Percentiles rank a stretch among this genome's conserved stretches.
phyloP scores from a whole-genome alignment of 2,888 invertebrate species.

The Seira musarum region DNA sequence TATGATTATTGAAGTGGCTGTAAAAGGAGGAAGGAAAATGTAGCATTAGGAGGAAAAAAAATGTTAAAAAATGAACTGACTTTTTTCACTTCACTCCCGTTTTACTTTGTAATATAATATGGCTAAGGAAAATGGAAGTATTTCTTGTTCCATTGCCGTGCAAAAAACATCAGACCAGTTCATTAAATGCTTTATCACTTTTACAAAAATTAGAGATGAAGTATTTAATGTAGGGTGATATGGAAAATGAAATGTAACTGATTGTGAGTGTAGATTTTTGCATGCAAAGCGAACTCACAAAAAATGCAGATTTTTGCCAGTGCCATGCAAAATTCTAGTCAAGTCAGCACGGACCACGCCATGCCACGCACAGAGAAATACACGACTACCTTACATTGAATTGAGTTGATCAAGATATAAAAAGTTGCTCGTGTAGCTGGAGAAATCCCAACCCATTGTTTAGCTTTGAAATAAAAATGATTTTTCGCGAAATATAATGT shows the following conservation, averaged over 20 bases:
- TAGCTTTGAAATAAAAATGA: no score
- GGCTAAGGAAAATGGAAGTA: no score
- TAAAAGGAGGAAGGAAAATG: constrained; percentile 1
- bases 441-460: no score
- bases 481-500: no score
- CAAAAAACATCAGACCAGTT: neutral
- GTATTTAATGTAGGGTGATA: neutral
- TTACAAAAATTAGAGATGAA: constrained; percentile 15
- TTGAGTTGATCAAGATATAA: constrained; percentile 10
- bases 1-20: constrained; percentile 56
- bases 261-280: neutral
- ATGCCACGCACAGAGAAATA: constrained; percentile 6
- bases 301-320: neutral
- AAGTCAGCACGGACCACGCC: neutral
- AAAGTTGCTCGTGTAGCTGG: neutral
- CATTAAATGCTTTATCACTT: constrained; percentile 9
- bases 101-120: no score
- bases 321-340: constrained; percentile 16
- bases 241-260: neutral
- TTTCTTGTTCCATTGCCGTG: no score
- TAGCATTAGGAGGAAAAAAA: neutral
- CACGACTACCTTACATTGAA: neutral
- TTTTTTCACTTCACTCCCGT: neutral
- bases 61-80: constrained; percentile 2
- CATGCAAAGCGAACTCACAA: neutral